Conservation (phyloP, 2,797 vertebrate species). For the Syngnathus acus region DNA sequence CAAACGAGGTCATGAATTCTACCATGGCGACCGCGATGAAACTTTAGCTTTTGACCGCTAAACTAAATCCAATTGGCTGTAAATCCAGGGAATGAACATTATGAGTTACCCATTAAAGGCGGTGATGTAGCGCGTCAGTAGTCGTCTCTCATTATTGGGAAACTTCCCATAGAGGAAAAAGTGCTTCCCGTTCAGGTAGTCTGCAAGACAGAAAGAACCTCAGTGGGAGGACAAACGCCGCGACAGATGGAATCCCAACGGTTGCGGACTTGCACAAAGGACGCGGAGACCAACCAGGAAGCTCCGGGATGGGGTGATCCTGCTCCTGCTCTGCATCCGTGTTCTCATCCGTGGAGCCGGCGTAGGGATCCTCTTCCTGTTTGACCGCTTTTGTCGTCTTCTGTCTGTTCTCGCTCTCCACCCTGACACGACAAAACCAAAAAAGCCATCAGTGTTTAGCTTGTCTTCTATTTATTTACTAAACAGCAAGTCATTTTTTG, state of each 20-base stretch:
- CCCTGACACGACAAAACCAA: slow-evolving; percentile 45
- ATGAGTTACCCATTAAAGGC: slow-evolving; percentile 82
- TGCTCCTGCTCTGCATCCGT: slow-evolving; percentile 76
- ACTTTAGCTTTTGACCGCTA: too few relatives aligned
- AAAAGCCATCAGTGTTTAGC: neutral
- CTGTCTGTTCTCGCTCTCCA: slow-evolving; percentile 54
- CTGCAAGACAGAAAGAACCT: slow-evolving; percentile 38
- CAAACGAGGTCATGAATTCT: too few relatives aligned
- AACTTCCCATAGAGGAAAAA: slow-evolving; percentile 89
- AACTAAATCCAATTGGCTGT: too few relatives aligned
- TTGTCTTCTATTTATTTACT: neutral
- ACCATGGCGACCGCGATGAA: too few relatives aligned
- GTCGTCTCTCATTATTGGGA: slow-evolving; percentile 75
- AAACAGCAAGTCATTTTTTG: neutral
- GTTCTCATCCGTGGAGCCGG: slow-evolving; percentile 85
- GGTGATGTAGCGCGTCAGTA: slow-evolving; percentile 77
- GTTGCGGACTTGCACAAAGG: neutral
- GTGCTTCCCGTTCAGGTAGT: slow-evolving; percentile 77
- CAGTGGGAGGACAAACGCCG: neutral
- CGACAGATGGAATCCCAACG: neutral
- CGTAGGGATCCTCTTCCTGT: slow-evolving; percentile 74
- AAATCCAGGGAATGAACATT: too few relatives aligned
- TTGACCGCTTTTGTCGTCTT: slow-evolving; percentile 41
- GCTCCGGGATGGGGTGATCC: slow-evolving; percentile 76
- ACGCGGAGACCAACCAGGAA: slow-evolving; percentile 68